Evolutionary conservation across 2,113 vertebrate species (phyloP).

Genomic region (human): DNA sequence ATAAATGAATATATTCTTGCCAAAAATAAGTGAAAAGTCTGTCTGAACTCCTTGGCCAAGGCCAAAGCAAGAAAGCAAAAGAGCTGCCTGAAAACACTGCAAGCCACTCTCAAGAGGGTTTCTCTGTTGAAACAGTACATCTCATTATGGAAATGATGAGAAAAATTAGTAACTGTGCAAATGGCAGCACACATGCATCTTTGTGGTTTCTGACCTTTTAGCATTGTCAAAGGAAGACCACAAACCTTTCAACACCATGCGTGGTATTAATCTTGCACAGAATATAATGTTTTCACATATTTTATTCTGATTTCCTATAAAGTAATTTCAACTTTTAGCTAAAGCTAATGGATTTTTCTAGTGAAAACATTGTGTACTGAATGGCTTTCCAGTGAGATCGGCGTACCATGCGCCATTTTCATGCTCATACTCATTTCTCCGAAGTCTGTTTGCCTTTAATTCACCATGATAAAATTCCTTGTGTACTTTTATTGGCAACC

Average conservation of each 20-base stretch:
- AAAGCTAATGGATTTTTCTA: neutral
- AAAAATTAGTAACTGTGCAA: constrained; percentile 36
- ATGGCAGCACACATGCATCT: constrained; percentile 1
- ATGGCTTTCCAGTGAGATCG: neutral
- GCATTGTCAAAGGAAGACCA: constrained; percentile 29
- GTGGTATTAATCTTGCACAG: neutral
- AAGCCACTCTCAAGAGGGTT: neutral
- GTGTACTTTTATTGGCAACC: neutral
- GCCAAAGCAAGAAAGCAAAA: constrained; percentile 23
- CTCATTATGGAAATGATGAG: constrained; percentile 57
- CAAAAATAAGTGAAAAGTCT: constrained; percentile 4
- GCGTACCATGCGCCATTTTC: neutral
- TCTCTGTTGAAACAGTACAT: constrained; percentile 53
- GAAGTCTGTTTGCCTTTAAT: neutral
- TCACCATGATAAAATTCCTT: neutral
- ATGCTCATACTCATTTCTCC: neutral
- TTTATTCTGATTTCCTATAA: neutral
- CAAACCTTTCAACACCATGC: neutral
- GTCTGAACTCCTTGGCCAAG: neutral
- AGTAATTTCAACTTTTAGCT: constrained; percentile 23
- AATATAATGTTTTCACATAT: neutral
- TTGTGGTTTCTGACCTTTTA: constrained; percentile 38
- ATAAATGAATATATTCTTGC: neutral
- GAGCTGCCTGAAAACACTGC: neutral
- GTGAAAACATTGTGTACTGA: neutral